Conservation (phyloP, 2,797 vertebrate genomes). For the Pipistrellus nathusii region DNA sequence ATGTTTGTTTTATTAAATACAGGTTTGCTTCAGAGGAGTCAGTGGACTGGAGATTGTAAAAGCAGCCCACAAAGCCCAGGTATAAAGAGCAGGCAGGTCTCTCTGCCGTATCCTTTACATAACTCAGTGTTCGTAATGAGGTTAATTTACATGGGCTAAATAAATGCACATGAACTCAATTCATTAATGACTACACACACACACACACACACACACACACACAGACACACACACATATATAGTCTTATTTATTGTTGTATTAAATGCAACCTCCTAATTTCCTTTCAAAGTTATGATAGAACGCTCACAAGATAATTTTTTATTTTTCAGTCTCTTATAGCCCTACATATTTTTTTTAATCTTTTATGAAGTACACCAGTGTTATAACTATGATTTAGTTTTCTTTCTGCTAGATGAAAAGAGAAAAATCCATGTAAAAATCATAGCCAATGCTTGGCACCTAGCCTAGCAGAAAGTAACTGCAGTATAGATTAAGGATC, state of each 20-base stretch:
- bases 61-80: neutral
- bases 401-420: neutral
- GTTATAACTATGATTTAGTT: neutral
- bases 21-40: neutral
- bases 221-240: neutral
- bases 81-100: neutral
- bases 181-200: neutral
- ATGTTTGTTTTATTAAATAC: neutral
- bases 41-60: neutral
- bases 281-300: neutral
- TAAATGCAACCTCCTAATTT: neutral
- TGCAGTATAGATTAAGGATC: neutral
- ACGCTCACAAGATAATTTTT: neutral
- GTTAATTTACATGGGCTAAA: neutral
- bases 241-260: neutral
- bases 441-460: neutral
- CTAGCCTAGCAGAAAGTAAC: neutral
- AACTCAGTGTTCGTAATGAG: neutral
- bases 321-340: neutral
- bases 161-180: neutral
- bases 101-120: neutral
- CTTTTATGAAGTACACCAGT: neutral
- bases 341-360: neutral
- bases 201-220: neutral
- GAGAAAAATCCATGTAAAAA: constrained; percentile 18